Percentiles rank a stretch among this genome's conserved stretches.
phyloP scores from a whole-genome alignment of 2,797 vertebrate species.

The Percopsis omiscomaycus region DNA sequence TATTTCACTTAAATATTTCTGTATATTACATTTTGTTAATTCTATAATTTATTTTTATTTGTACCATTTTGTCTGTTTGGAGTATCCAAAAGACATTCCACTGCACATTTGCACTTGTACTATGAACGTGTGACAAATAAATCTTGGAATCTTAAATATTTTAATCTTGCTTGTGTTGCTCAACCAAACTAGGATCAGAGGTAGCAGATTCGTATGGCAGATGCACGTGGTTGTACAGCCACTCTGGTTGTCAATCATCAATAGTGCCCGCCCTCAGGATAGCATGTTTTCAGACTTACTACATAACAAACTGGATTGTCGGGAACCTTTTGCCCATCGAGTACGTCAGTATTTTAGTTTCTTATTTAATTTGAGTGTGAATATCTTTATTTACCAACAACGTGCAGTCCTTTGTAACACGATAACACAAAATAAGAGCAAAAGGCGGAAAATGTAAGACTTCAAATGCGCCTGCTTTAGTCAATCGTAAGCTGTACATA shows the following conservation, averaged over 20 bases:
- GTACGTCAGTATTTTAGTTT: slow-evolving; percentile 42
- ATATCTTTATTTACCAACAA: neutral
- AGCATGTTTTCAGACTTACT: slow-evolving; percentile 48
- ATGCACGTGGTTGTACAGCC: slow-evolving; percentile 5
- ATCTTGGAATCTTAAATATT: neutral
- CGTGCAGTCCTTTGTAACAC: neutral
- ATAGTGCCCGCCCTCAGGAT: slow-evolving; percentile 32
- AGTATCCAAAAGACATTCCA: too few species aligned
- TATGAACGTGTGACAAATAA: too few species aligned
- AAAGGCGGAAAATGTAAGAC: neutral
- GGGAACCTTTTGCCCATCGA: slow-evolving; percentile 41
- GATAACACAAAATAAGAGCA: neutral
- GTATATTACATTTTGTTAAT: too few species aligned
- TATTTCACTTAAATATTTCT: too few species aligned
- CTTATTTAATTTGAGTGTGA: neutral
- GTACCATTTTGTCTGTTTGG: too few species aligned
- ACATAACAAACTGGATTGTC: slow-evolving; percentile 41
- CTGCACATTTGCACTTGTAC: too few species aligned
- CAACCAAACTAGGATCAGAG: slow-evolving; percentile 61
- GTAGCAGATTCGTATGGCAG: neutral
- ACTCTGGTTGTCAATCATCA: slow-evolving; percentile 48
- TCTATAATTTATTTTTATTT: too few species aligned
- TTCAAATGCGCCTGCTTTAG: slow-evolving; percentile 41
- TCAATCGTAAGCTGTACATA: slow-evolving; percentile 15
- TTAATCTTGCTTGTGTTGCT: slow-evolving; percentile 47